Evolutionary conservation across 2,797 vertebrate genomes (phyloP), one percentile per base, ranked within the genome.

Genomic region (Typhlichthys subterraneus): DNA sequence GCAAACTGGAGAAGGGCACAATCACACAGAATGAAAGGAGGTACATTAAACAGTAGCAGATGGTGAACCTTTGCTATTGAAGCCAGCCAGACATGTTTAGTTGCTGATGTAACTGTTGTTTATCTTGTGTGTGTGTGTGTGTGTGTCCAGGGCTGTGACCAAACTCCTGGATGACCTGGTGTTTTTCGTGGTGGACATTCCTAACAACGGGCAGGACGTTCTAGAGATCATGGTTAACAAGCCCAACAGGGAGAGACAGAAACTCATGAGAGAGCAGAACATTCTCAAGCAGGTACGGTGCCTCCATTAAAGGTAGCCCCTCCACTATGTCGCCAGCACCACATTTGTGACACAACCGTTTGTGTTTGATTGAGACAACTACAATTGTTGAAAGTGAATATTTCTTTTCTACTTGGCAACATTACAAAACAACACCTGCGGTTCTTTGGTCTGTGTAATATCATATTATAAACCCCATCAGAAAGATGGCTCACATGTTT

Each of bases 211-310:
- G 5, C 98, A 99, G 73, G 97, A 99, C 0, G 97, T 99, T 12
- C 93, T 99, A 0, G 98, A 99, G 83, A 97, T 99, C 58, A 96
- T 97, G 61, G 97, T 99, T 78, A 98, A 97, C 81, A 99, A 99
- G 87, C 97, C 97, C 12, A 99, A 99, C 79, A 85, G 97, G 61
- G 98, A 99, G 14, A 88, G 97, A 6, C 98, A 99, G 82, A 99
- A 99, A 77, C 93, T 99, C 64, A 99, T 99, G 98, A 94, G 98
- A 57, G 98, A 99, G 59, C 98, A 99, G 89, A 99, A 99, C 70
- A 99, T 99, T 63, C 95, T 99, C 12, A 99, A 99, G 82, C 97
- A 99, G 95, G 98, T 96, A 53, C 65, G 11, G 4, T 38, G 33
- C 33, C 33, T 38, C 33, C 33, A 38, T 38, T 38, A 9, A 6